Evolutionary conservation across 2,888 invertebrate species (phyloP), one percentile per base, ranked within the genome.

Genomic region (Drosophila aldrichi): DNA sequence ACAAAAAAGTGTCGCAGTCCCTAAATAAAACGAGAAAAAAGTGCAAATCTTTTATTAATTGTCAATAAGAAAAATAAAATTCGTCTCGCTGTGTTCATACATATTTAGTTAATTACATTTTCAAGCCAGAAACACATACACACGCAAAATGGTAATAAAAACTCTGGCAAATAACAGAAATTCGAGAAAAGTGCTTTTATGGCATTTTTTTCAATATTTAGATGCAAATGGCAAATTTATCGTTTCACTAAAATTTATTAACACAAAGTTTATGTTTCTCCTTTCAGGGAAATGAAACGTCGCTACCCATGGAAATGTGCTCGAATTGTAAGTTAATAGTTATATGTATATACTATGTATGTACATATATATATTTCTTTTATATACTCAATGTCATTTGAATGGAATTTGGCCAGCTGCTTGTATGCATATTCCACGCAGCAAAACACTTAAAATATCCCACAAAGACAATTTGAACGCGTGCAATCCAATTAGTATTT

Each of bases 231-330:
- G 18, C 20, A 16, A 41, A 38, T 40, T 25, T 12, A 10, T 29
- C 10, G 5, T 29, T n/a, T 5, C 1, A 29, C 6, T 9, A 10
- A 43, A 55, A 55, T 29, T 29, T 41, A 38, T 38, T 38, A 16
- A 38, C 20, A 32, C 36, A 22, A 41, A 54, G 4, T 32, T 40
- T 46, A 29, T 20, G 38, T 40, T 55, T 40, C 20, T 32, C 22
- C 18, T 79, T 74, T 48, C 76, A 77, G 84, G 84, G 84, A 81
- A 84, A 84, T 77, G 84, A 84, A 61, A 65, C 84, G 48, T 84
- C 84, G 62, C 74, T 84, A 56, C 84, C 84, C 18, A 84, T 84
- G 84, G 84, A 84, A 79, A 84, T 84, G 84, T 84, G 84, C 79
- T 86, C 84, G 64, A 84, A 84, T 58, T 84, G 77, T 77, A 74